Percentiles rank a stretch among this genome's conserved stretches.
phyloP scores from a whole-genome alignment of 2,888 invertebrate genomes.

The Stenchaetothrips biformis region DNA sequence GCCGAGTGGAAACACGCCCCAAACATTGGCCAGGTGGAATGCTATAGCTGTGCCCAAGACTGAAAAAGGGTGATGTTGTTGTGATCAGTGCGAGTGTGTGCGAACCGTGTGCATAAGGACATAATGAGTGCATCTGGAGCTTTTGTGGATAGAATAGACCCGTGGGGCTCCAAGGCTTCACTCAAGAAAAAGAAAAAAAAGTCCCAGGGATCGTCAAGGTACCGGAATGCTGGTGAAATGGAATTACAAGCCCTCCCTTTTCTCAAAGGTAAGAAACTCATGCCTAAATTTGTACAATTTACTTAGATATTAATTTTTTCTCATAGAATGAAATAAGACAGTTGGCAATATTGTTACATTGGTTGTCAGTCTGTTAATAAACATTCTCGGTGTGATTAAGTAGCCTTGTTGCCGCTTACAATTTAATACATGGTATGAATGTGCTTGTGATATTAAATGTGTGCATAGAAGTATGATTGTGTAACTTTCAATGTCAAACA shows the following conservation, averaged over 20 bases:
- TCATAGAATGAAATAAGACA: not conserved
- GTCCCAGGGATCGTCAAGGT: constrained; percentile 97
- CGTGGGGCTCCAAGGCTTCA: constrained; percentile 90
- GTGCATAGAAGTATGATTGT: too few relatives aligned
- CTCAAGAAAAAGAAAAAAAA: constrained; percentile 97
- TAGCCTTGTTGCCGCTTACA: not conserved
- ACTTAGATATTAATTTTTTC: not conserved
- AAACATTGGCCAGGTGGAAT: constrained; percentile 2
- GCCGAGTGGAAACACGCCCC: not conserved
- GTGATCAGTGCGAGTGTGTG: not conserved
- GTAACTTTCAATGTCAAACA: too few relatives aligned
- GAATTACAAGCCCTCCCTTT: constrained; percentile 94
- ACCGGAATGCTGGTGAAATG: constrained; percentile 96
- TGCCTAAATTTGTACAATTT: not conserved
- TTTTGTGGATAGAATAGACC: constrained; percentile 99
- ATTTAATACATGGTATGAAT: not conserved
- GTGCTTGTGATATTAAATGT: not conserved
- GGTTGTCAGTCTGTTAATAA: too few relatives aligned
- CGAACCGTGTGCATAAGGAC: not conserved
- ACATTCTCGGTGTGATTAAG: too few relatives aligned
- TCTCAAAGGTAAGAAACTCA: constrained; percentile 76
- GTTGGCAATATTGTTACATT: too few relatives aligned
- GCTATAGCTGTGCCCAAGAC: not conserved
- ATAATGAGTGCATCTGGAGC: constrained; percentile 55
- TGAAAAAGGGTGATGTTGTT: constrained; percentile 12